A percentile compares a stretch with the other conserved stretches of the same genome.
Conservation (phyloP, 2,888 invertebrate genomes). For the Drosophila neotestacea region DNA sequence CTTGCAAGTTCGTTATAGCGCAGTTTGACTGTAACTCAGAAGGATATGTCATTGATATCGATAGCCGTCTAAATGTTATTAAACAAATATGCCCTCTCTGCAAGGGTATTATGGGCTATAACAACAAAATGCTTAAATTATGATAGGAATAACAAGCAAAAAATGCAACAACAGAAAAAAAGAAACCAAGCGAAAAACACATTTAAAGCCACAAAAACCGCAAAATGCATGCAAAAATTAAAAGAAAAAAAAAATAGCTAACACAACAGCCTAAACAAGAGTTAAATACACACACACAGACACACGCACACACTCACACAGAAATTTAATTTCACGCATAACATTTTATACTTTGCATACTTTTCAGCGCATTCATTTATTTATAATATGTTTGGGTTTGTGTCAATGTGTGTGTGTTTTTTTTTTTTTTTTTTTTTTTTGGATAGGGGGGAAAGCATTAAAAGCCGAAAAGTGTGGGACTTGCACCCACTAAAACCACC, state of each 20-base stretch:
- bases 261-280: constrained; percentile 27
- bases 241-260: constrained; percentile 6
- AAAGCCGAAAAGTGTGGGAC: too few species aligned
- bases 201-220: constrained; percentile 26
- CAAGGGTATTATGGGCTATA: constrained; percentile 32
- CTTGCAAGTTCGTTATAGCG: too few species aligned
- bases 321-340: constrained; percentile 24
- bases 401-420: not conserved
- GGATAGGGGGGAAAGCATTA: too few species aligned
- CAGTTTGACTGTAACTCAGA: not conserved
- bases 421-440: too few species aligned
- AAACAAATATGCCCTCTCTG: not conserved
- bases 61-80: not conserved
- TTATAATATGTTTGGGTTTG: not conserved
- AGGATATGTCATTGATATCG: not conserved
- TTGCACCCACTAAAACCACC: too few species aligned
- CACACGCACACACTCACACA: not conserved
- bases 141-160: constrained; percentile 7
- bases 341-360: constrained; percentile 8
- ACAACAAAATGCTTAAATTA: constrained; percentile 17
- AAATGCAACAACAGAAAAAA: constrained; percentile 14
- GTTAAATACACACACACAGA: constrained; percentile 9
- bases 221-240: constrained; percentile 26
- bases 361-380: constrained; percentile 1
- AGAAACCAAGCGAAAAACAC: constrained; percentile 8